These are phyloP conservation scores for Circaetus cinerascens DNA, from an alignment of 2,113 vertebrate species.

Conservation along the genomic window DNA sequence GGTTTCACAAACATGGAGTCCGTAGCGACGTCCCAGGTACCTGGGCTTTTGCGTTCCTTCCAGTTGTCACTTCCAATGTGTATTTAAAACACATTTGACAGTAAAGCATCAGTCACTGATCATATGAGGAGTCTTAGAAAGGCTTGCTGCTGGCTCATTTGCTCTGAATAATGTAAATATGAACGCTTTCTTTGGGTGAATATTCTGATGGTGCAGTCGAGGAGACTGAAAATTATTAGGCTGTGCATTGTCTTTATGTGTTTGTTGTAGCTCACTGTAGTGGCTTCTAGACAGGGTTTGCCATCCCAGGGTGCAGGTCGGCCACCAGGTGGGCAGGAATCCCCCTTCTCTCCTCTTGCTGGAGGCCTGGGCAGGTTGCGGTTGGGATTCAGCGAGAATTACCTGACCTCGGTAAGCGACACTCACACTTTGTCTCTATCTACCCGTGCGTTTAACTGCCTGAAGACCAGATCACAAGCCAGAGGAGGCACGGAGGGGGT, in stretches of 20 bases:
- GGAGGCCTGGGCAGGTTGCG: background rate
- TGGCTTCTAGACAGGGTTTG: background rate
- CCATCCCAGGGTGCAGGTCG: no score
- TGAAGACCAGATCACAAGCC: background rate
- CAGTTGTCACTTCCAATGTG: background rate
- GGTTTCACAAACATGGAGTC: background rate
- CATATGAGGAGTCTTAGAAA: background rate
- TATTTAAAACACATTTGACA: background rate
- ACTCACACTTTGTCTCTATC: background rate
- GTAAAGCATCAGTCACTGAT: background rate
- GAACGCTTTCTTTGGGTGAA: background rate
- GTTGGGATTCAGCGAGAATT: background rate
- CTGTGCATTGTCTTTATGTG: background rate
- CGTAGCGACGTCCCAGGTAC: background rate
- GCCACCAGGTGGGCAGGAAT: background rate
- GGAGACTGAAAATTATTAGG: background rate
- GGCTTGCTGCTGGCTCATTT: background rate
- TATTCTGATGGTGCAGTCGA: background rate
- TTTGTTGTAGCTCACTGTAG: background rate
- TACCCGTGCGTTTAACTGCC: background rate
- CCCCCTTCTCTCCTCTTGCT: background rate
- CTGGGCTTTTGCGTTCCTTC: background rate
- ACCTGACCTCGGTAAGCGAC: background rate
- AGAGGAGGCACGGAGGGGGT: background rate
- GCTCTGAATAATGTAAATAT: background rate